phyloP scores from a whole-genome alignment of 2,113 vertebrate genomes.

The Pagrus major region DNA sequence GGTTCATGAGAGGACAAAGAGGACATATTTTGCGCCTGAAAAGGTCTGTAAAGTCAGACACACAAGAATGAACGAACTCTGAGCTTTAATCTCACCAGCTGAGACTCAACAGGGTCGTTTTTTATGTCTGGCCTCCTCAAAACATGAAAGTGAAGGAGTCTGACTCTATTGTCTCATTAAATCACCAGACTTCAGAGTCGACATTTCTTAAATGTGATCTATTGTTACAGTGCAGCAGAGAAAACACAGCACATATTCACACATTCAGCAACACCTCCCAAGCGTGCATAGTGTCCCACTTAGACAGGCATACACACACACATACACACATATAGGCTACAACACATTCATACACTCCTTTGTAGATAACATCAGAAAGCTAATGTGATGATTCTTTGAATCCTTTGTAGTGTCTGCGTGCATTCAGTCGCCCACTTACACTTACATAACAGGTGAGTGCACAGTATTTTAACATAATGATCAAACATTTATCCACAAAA shows the following conservation, averaged over 20 bases:
- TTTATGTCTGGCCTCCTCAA: constrained; percentile 18
- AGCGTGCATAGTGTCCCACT: constrained; percentile 41
- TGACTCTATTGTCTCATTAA: constrained; percentile 13
- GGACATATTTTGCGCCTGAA: neutral
- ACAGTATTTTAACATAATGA: constrained; percentile 32
- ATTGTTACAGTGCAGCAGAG: constrained; percentile 33
- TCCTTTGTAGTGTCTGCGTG: constrained; percentile 40
- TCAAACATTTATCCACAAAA: constrained; percentile 6
- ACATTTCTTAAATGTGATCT: constrained; percentile 26
- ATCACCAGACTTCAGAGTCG: constrained; percentile 9
- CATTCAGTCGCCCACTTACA: constrained; percentile 35
- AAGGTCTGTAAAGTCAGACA: constrained; percentile 12
- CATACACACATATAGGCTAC: neutral
- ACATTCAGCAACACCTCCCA: constrained; percentile 51
- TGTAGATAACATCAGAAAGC: constrained; percentile 33
- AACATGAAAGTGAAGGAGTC: constrained; percentile 9
- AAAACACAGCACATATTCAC: constrained; percentile 53
- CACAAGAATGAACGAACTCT: neutral
- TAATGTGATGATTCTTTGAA: constrained; percentile 41
- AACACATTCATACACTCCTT: constrained; percentile 25
- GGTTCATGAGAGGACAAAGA: constrained; percentile 33
- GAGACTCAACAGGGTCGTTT: neutral
- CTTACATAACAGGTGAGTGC: constrained; percentile 53
- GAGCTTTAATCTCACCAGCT: neutral
- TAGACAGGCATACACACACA: constrained; percentile 3